Percentiles rank a stretch among this genome's conserved stretches.
These are phyloP conservation scores for Euthynnus affinis DNA, from an alignment of 2,797 vertebrate genomes.

Conservation along the genomic window DNA sequence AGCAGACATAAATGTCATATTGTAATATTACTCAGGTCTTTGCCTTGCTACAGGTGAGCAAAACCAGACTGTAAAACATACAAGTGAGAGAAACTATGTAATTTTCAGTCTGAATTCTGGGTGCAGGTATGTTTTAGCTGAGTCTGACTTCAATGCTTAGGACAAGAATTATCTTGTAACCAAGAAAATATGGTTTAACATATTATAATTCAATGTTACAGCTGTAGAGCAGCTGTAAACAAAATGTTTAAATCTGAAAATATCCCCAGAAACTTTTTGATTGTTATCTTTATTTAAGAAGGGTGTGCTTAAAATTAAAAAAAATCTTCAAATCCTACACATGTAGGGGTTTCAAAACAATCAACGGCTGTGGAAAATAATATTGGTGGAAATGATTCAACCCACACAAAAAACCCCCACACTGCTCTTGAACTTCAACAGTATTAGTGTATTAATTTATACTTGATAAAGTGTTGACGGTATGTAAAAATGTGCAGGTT, in stretches of 20 bases:
- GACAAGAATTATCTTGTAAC: not conserved
- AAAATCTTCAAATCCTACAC: slow-evolving; percentile 9
- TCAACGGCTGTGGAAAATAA: slow-evolving; percentile 56
- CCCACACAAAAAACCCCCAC: slow-evolving; percentile 50
- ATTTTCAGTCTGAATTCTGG: slow-evolving; percentile 39
- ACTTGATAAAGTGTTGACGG: not conserved
- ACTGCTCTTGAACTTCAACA: not conserved
- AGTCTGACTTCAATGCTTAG: slow-evolving; percentile 20
- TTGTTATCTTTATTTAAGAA: not conserved
- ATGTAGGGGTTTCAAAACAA: slow-evolving; percentile 39
- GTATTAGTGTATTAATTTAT: not conserved
- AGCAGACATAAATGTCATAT: slow-evolving; percentile 60
- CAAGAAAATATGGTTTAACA: not conserved
- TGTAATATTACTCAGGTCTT: slow-evolving; percentile 49
- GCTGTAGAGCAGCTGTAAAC: not conserved
- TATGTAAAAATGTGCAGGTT: not conserved
- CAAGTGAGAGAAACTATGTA: slow-evolving; percentile 16
- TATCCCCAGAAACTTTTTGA: not conserved
- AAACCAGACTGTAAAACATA: slow-evolving; percentile 54
- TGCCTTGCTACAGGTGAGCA: slow-evolving; percentile 55
- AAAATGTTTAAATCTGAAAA: slow-evolving; percentile 7
- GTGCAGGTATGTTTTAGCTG: not conserved
- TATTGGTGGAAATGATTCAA: slow-evolving; percentile 53
- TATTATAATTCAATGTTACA: not conserved
- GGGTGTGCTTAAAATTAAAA: slow-evolving; percentile 55